Conservation (phyloP, 2,888 invertebrate genomes). For the Agrotis exclamationis region DNA sequence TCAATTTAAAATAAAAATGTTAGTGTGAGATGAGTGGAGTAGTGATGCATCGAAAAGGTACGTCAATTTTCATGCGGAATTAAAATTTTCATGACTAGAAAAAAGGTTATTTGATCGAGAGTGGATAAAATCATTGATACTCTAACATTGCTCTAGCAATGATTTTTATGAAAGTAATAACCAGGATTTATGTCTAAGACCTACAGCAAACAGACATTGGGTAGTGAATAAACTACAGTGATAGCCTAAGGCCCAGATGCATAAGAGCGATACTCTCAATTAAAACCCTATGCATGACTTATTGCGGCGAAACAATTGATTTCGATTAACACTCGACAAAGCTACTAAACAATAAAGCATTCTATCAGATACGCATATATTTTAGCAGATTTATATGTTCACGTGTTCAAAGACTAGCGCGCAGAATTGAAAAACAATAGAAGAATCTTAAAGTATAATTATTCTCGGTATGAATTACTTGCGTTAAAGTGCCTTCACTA, state of each 20-base stretch:
- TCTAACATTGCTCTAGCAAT: constrained; percentile 1
- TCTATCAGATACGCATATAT: constrained; percentile 67
- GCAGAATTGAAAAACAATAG: constrained; percentile 42
- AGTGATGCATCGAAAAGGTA: not conserved
- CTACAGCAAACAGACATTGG: constrained; percentile 54
- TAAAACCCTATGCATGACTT: constrained; percentile 85
- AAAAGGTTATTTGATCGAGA: no score
- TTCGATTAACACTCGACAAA: constrained; percentile 87
- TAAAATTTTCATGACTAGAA: no score
- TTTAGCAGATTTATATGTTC: constrained; percentile 64
- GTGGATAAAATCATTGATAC: not conserved
- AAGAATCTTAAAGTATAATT: constrained; percentile 30
- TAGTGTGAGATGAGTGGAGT: not conserved
- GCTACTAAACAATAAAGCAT: constrained; percentile 85
- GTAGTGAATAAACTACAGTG: constrained; percentile 67
- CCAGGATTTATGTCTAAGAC: constrained; percentile 44
- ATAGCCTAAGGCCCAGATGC: constrained; percentile 78
- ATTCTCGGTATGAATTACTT: constrained; percentile 31
- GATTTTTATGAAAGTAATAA: constrained; percentile 40
- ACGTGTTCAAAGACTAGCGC: constrained; percentile 61
- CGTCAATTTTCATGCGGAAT: no score
- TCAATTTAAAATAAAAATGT: not conserved
- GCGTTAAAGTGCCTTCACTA: constrained; percentile 12
- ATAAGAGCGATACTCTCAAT: constrained; percentile 85
- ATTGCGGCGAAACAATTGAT: constrained; percentile 88